Evolutionary conservation across 2,113 vertebrate species (phyloP).

Genomic region (Anoplopoma fimbria): DNA sequence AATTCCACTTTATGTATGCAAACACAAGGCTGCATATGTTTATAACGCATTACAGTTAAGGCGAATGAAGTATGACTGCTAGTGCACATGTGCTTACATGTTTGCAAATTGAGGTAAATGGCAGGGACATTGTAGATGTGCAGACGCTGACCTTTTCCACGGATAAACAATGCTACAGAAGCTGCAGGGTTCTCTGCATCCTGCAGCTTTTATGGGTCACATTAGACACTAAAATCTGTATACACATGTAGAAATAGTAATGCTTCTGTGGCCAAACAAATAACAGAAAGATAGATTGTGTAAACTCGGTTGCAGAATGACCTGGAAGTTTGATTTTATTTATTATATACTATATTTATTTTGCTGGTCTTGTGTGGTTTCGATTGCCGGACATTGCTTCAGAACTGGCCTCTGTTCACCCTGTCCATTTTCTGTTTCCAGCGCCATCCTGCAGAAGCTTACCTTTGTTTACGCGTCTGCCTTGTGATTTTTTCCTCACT

Average conservation of each 20-base stretch:
- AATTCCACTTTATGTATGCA: slow-evolving; percentile 20
- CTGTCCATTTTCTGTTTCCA: slow-evolving; percentile 13
- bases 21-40: slow-evolving; percentile 3
- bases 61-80: slow-evolving; percentile 49
- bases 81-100: slow-evolving; percentile 34
- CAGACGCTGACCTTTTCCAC: slow-evolving; percentile 68
- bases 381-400: not conserved
- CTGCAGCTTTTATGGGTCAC: slow-evolving; percentile 62
- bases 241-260: slow-evolving; percentile 18
- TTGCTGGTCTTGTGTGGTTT: not conserved
- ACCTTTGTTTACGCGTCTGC: slow-evolving; percentile 73
- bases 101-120: slow-evolving; percentile 70
- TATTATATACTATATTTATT: not conserved
- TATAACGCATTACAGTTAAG: slow-evolving; percentile 21
- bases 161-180: slow-evolving; percentile 51
- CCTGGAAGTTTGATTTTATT: slow-evolving; percentile 5
- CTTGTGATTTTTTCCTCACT: slow-evolving; percentile 59
- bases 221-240: slow-evolving; percentile 40
- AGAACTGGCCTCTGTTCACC: slow-evolving; percentile 1
- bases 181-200: slow-evolving; percentile 47
- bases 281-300: slow-evolving; percentile 5
- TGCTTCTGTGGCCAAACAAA: slow-evolving; percentile 41
- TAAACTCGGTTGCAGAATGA: not conserved
- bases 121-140: slow-evolving; percentile 49
- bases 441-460: slow-evolving; percentile 39